Conservation (phyloP, 2,888 invertebrate species). For the Epinotia ramella region DNA sequence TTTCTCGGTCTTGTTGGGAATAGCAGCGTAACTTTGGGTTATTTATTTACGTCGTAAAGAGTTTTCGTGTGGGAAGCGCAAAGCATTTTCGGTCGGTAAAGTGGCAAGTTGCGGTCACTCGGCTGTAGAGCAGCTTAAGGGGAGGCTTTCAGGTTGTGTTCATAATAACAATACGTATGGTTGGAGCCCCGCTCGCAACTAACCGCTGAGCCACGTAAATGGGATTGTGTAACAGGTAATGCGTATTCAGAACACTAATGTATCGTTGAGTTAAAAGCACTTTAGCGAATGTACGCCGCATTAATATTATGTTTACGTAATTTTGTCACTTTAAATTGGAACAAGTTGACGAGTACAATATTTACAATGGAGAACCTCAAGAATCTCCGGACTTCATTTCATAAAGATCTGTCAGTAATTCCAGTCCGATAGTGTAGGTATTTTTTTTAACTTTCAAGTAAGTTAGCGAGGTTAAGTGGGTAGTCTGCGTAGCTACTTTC, state of each 20-base stretch:
- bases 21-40: slow-evolving; percentile 37
- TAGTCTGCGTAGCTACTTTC: too few relatives aligned
- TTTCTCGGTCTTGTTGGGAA: slow-evolving; percentile 43
- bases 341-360: background rate
- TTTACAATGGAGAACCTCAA: too few relatives aligned
- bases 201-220: slow-evolving; percentile 27
- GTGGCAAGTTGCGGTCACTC: slow-evolving; percentile 53
- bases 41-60: slow-evolving; percentile 35
- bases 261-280: slow-evolving; percentile 42
- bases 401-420: too few relatives aligned
- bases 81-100: slow-evolving; percentile 53
- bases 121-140: slow-evolving; percentile 52
- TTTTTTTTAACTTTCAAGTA: too few relatives aligned
- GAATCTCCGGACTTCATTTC: too few relatives aligned
- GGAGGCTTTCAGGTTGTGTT: slow-evolving; percentile 54
- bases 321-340: background rate
- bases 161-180: slow-evolving; percentile 51
- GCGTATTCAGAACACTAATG: slow-evolving; percentile 25
- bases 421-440: too few relatives aligned
- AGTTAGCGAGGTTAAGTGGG: too few relatives aligned
- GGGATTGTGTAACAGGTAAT: slow-evolving; percentile 37
- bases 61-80: slow-evolving; percentile 45
- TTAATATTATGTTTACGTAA: background rate
- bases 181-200: slow-evolving; percentile 43
- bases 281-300: slow-evolving; percentile 11